These are phyloP conservation scores for Drosophila dunni DNA, from an alignment of 1,140 invertebrate genomes.

Conservation along the genomic window DNA sequence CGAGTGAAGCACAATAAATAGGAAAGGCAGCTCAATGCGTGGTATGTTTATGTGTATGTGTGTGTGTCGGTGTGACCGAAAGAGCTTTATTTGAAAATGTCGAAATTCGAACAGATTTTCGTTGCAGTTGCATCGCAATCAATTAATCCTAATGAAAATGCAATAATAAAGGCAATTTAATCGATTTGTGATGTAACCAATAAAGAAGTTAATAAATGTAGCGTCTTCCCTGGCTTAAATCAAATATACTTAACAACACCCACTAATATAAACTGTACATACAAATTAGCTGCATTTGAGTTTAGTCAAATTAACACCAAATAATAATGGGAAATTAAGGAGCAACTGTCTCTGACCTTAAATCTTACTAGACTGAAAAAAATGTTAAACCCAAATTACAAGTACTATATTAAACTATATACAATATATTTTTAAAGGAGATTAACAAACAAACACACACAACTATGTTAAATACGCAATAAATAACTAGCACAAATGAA, in stretches of 20 bases:
- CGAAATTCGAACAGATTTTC: neutral
- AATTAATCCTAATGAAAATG: constrained; percentile 8
- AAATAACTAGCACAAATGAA: constrained; percentile 46
- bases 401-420: constrained; percentile 14
- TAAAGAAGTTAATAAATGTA: constrained; percentile 1
- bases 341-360: constrained; percentile 55
- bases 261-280: constrained; percentile 51
- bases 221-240: constrained; percentile 34
- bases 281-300: constrained; percentile 48
- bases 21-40: neutral
- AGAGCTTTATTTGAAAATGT: constrained; percentile 3
- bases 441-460: constrained; percentile 46
- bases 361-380: constrained; percentile 68
- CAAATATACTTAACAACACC: neutral
- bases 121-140: neutral
- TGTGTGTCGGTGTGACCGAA: constrained; percentile 16
- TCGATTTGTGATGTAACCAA: constrained; percentile 15
- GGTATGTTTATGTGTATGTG: constrained; percentile 12
- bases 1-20: constrained; percentile 7
- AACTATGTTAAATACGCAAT: constrained; percentile 49
- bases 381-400: constrained; percentile 50
- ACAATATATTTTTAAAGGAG: constrained; percentile 47
- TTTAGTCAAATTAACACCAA: constrained; percentile 60
- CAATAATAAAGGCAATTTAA: neutral
- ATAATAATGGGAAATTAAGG: constrained; percentile 32